These are phyloP conservation scores for mouse (Mus musculus) DNA, from an alignment of 2,113 vertebrate genomes.

Conservation along the genomic window GRCm39 chr17:75194001-75194500, in stretches of 20 bases:
- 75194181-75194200: not conserved
- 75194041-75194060: too few species aligned
- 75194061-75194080: not conserved
- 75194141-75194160: not conserved
- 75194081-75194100: not conserved
- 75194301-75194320: not conserved
- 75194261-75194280: too few species aligned
- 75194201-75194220: not conserved
- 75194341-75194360: not conserved
- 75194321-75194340: not conserved
- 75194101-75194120: not conserved
- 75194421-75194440: not conserved
- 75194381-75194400: not conserved
- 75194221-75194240: not conserved
- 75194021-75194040: not conserved
- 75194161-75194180: not conserved
- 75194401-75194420: not conserved
- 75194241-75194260: not conserved
- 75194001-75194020: accelerated
- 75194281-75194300: accelerated
- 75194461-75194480: not conserved
- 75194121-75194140: not conserved
- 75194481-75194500: not conserved
- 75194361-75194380: not conserved
- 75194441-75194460: not conserved